Percentiles rank a stretch among this genome's conserved stretches.
These are phyloP conservation scores for Hirudinaria manillensis DNA, from an alignment of 2,888 invertebrate genomes.

Conservation along the genomic window DNA sequence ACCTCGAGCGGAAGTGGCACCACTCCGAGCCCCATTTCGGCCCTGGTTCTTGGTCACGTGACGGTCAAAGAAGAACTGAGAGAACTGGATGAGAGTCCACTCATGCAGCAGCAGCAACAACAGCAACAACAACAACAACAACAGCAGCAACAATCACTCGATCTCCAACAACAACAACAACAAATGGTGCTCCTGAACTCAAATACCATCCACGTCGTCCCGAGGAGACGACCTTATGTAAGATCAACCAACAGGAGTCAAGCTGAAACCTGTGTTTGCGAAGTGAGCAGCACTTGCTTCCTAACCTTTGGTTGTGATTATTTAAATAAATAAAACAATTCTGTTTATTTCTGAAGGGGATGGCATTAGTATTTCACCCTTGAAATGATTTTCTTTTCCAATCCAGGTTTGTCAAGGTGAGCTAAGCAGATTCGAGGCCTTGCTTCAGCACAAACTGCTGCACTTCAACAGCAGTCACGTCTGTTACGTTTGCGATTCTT, in stretches of 20 bases:
- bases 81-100: conserved; percentile 25
- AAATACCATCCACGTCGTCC: neutral
- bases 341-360: no score
- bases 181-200: neutral
- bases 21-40: conserved; percentile 8
- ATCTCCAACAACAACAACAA: conserved; percentile 1
- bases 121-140: conserved; percentile 17
- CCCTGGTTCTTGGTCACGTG: conserved; percentile 6
- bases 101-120: conserved; percentile 20
- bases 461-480: conserved; percentile 42
- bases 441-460: conserved; percentile 41
- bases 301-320: no score
- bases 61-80: conserved; percentile 31
- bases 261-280: conserved; percentile 18
- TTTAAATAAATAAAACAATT: no score
- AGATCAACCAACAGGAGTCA: conserved; percentile 18
- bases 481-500: conserved; percentile 42
- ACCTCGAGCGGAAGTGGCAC: no score
- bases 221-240: conserved; percentile 18
- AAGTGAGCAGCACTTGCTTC: neutral
- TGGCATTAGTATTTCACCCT: no score
- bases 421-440: conserved; percentile 34
- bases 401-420: conserved; percentile 41
- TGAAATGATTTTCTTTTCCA: neutral
- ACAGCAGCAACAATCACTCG: conserved; percentile 6